These are phyloP conservation scores for Drosophila busckii DNA, from an alignment of 1,140 invertebrate genomes.

Conservation along the genomic window DNA sequence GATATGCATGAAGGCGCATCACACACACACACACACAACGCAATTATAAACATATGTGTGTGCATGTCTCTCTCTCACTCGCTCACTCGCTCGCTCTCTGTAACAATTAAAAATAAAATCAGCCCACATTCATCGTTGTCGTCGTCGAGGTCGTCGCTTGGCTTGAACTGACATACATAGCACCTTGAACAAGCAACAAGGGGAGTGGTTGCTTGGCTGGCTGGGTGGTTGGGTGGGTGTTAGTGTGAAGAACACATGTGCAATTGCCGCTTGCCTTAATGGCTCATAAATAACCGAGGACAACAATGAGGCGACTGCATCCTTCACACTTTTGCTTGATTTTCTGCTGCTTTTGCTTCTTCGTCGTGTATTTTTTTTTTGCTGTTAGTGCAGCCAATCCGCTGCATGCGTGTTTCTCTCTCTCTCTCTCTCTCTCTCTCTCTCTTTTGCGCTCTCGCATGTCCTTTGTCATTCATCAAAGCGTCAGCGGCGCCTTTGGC, in stretches of 20 bases:
- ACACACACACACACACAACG: conserved; percentile 9
- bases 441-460: conserved; percentile 20
- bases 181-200: conserved; percentile 26
- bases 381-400: conserved; percentile 59
- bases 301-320: conserved; percentile 70
- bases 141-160: conserved; percentile 20
- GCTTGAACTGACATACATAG: conserved; percentile 54
- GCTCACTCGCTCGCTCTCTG: conserved; percentile 2
- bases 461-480: conserved; percentile 72
- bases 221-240: neutral
- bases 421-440: too few relatives aligned
- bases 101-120: conserved; percentile 61
- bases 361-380: conserved; percentile 32
- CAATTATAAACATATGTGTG: conserved; percentile 71
- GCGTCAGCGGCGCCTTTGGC: conserved; percentile 52
- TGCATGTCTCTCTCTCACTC: too few relatives aligned
- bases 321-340: neutral
- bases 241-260: conserved; percentile 73
- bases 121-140: conserved; percentile 32
- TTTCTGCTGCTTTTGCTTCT: conserved; percentile 11
- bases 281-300: conserved; percentile 71
- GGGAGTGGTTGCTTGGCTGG: neutral
- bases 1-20: conserved; percentile 33
- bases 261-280: conserved; percentile 76
- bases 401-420: conserved; percentile 63